A percentile compares a stretch with the other conserved stretches of the same genome.
phyloP scores from a whole-genome alignment of 2,797 vertebrate species.

The Phaenicophaeus curvirostris region DNA sequence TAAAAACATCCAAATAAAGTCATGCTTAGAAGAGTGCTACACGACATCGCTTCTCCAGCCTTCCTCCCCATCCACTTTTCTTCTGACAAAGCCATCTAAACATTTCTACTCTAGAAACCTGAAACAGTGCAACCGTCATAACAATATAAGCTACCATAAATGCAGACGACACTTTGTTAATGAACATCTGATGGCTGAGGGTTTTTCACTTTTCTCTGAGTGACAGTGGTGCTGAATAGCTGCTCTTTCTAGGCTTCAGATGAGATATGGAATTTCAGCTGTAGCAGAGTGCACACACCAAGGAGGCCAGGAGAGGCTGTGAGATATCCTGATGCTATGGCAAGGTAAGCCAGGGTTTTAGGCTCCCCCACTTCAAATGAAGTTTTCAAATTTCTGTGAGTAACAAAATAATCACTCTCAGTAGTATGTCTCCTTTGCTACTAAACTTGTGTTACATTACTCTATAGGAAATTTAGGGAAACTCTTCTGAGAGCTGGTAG shows the following conservation, averaged over 20 bases:
- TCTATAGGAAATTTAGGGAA: background rate
- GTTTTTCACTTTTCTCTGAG: background rate
- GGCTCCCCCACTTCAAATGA: background rate
- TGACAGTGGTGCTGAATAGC: background rate
- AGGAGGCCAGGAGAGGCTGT: background rate
- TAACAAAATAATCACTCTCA: background rate
- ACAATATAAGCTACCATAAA: background rate
- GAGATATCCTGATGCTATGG: fast-evolving
- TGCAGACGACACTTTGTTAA: background rate
- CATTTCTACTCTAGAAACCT: background rate
- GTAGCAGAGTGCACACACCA: fast-evolving
- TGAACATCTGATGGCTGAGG: background rate
- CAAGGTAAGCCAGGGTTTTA: background rate
- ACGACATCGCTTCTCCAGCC: background rate
- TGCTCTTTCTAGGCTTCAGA: background rate
- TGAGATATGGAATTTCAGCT: background rate
- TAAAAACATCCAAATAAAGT: background rate
- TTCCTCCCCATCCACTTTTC: background rate
- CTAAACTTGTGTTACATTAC: background rate
- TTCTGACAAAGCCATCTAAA: background rate
- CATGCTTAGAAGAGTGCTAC: background rate
- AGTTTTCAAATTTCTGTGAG: background rate
- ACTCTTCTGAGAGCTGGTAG: background rate
- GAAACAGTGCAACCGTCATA: background rate
- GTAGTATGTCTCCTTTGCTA: background rate